These are phyloP conservation scores for Tokudaia tokunoshimensis DNA, from an alignment of 2,797 vertebrate species.

Conservation along the genomic window DNA sequence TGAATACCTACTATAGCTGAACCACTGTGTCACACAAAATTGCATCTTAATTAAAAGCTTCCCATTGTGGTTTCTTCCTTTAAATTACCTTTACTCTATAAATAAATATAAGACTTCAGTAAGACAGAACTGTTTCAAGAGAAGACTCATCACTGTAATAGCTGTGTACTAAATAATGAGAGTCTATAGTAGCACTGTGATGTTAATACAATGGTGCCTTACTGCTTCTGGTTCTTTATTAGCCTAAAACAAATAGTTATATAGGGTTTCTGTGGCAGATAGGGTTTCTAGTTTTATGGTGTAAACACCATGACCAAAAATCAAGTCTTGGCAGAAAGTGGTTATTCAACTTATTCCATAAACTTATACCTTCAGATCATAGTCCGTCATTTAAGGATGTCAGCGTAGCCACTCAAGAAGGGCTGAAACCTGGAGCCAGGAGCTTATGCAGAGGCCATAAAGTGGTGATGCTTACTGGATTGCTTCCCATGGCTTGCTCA, in stretches of 20 bases:
- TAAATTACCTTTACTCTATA: not conserved
- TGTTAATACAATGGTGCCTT: not conserved
- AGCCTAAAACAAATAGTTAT: not conserved
- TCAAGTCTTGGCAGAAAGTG: not conserved
- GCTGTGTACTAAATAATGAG: conserved; percentile 43
- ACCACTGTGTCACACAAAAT: not conserved
- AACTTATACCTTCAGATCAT: not conserved
- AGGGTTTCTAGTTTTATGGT: not conserved
- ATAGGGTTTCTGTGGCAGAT: not conserved
- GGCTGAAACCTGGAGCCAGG: not conserved
- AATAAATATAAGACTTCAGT: not conserved
- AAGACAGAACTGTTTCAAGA: not conserved
- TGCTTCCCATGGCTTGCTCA: not conserved
- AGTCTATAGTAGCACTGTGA: not conserved
- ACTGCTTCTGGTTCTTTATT: not conserved
- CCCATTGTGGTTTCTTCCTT: not conserved
- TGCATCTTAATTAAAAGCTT: not conserved
- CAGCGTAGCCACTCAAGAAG: not conserved
- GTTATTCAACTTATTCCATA: not conserved
- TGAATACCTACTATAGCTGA: conserved; percentile 29
- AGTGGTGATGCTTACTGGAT: not conserved
- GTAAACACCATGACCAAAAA: not conserved
- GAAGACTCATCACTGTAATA: not conserved
- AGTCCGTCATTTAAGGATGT: not conserved
- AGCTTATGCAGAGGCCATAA: not conserved